These are phyloP conservation scores for Drosophila pseudotakahashii DNA, from an alignment of 2,888 invertebrate species.

Conservation along the genomic window DNA sequence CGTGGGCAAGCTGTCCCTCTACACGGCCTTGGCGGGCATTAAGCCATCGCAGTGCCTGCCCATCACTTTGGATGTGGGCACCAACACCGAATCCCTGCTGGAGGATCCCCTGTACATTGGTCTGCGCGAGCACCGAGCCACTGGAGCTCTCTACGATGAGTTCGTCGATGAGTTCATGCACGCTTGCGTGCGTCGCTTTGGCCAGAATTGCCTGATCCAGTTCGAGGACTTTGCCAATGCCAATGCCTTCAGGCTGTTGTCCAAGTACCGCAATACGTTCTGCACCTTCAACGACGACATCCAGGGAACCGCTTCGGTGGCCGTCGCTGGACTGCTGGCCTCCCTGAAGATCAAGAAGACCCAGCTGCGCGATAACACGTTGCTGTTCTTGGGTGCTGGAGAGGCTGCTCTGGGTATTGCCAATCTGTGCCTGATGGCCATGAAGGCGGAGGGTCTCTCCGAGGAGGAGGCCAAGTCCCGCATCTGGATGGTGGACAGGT, in stretches of 20 bases:
- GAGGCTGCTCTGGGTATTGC: slow-evolving; percentile 99
- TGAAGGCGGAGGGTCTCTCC: slow-evolving; percentile 92
- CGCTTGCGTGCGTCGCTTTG: slow-evolving; percentile 93
- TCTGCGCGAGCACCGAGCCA: slow-evolving; percentile 91
- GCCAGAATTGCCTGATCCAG: slow-evolving; percentile 93
- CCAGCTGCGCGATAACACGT: slow-evolving; percentile 91
- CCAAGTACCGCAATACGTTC: slow-evolving; percentile 93
- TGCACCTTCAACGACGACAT: slow-evolving; percentile 99
- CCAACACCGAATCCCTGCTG: slow-evolving; percentile 92
- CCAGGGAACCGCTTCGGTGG: slow-evolving; percentile 98
- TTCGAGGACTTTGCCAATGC: slow-evolving; percentile 99
- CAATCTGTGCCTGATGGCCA: slow-evolving; percentile 94
- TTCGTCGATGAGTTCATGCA: slow-evolving; percentile 99
- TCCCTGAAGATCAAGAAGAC: slow-evolving; percentile 93
- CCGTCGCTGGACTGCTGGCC: slow-evolving; percentile 96
- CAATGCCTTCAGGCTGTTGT: slow-evolving; percentile 97
- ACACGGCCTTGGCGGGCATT: slow-evolving; percentile 98
- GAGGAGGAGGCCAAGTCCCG: slow-evolving; percentile 90
- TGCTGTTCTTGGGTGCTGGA: slow-evolving; percentile 98
- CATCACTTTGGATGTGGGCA: slow-evolving; percentile 96
- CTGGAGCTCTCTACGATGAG: slow-evolving; percentile 94
- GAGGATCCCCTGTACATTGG: slow-evolving; percentile 98
- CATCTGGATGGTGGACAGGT: slow-evolving; percentile 96
- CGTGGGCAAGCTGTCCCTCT: slow-evolving; percentile 97
- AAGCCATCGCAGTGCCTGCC: slow-evolving; percentile 98